A percentile compares a stretch with the other conserved stretches of the same genome.
Conservation (phyloP, 2,797 vertebrate genomes). For the Gymnothorax reevesii region DNA sequence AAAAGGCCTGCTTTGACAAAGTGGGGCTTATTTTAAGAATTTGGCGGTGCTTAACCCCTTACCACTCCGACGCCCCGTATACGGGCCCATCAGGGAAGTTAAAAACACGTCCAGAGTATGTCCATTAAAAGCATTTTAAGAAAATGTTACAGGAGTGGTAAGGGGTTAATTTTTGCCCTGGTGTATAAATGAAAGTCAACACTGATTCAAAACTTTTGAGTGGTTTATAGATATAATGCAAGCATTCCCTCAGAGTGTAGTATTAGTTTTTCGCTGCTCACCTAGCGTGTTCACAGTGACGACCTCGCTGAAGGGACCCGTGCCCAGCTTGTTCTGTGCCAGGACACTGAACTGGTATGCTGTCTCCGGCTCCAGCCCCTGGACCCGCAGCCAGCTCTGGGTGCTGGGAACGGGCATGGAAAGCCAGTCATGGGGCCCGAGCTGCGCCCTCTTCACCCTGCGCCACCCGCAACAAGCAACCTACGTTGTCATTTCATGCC, state of each 20-base stretch:
- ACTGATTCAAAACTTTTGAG: too few species aligned
- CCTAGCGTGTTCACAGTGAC: slow-evolving; percentile 86
- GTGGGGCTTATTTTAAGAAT: too few species aligned
- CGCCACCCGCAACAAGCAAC: slow-evolving; percentile 35
- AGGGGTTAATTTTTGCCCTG: too few species aligned
- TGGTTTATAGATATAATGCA: slow-evolving; percentile 18
- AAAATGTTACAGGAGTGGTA: too few species aligned
- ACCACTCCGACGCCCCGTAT: too few species aligned
- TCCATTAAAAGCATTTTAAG: too few species aligned
- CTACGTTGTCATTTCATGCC: slow-evolving; percentile 26
- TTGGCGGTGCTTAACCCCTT: too few species aligned
- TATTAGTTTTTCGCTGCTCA: slow-evolving; percentile 48
- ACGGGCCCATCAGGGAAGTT: too few species aligned
- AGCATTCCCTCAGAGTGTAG: background rate
- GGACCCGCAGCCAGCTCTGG: slow-evolving; percentile 79
- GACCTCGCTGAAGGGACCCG: slow-evolving; percentile 93
- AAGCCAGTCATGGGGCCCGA: slow-evolving; percentile 88
- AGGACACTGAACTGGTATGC: slow-evolving; percentile 94
- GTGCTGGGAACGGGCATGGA: slow-evolving; percentile 79
- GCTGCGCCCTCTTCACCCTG: slow-evolving; percentile 83
- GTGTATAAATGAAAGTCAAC: too few species aligned
- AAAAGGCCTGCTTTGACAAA: too few species aligned
- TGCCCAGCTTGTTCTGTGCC: slow-evolving; percentile 94
- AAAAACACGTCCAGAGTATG: too few species aligned
- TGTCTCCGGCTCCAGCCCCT: slow-evolving; percentile 83